phyloP scores from a whole-genome alignment of 2,797 vertebrate species.

The Hydrocynus forskahlii region DNA sequence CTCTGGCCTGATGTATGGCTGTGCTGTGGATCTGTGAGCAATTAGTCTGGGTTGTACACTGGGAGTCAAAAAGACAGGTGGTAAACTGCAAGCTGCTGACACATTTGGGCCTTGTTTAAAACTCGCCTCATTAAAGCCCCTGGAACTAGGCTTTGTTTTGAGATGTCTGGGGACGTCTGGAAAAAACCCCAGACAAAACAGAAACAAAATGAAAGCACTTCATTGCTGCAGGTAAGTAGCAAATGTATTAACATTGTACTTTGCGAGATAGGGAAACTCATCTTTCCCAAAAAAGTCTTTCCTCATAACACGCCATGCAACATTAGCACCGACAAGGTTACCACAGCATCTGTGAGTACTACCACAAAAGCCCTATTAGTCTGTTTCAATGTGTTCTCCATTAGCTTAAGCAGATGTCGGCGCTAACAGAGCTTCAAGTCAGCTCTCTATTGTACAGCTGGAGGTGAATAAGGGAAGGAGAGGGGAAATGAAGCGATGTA shows the following conservation, averaged over 20 bases:
- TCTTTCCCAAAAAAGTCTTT: conserved; percentile 15
- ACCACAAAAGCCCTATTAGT: conserved; percentile 14
- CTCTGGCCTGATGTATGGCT: conserved; percentile 68
- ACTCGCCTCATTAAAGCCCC: conserved; percentile 6
- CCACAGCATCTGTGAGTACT: conserved; percentile 36
- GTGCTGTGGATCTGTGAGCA: conserved; percentile 53
- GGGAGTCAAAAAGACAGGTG: conserved; percentile 11
- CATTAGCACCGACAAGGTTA: conserved; percentile 10
- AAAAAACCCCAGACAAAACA: neutral
- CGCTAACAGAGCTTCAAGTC: conserved; percentile 43
- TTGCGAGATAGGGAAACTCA: neutral
- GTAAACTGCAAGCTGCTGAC: neutral
- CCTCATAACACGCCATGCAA: neutral
- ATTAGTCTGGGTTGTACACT: conserved; percentile 24
- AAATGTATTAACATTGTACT: neutral
- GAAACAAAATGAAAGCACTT: neutral
- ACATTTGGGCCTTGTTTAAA: conserved; percentile 27
- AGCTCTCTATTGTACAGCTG: conserved; percentile 32
- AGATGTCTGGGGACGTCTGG: neutral
- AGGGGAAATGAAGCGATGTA: neutral
- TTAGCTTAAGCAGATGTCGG: conserved; percentile 46
- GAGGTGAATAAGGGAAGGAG: conserved; percentile 4
- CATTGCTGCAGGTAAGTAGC: neutral
- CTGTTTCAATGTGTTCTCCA: conserved; percentile 33
- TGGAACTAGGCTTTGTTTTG: neutral